These are phyloP conservation scores for Dolichomitus sp. DNA, from an alignment of 2,888 invertebrate species.

Conservation along the genomic window DNA sequence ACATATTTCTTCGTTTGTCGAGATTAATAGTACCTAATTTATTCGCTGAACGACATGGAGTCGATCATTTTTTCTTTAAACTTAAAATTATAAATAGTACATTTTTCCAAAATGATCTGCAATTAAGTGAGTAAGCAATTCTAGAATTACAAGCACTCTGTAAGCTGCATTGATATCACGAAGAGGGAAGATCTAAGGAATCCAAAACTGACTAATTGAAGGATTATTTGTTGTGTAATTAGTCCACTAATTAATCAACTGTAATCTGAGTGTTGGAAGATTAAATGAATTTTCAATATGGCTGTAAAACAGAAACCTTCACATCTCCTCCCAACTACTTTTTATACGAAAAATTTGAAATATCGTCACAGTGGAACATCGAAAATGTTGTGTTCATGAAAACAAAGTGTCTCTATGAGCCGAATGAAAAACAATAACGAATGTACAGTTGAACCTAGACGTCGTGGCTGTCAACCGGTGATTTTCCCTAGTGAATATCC, in stretches of 20 bases:
- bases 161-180: background rate
- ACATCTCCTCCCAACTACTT: too few species aligned
- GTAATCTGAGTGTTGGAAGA: background rate
- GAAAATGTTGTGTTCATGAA: too few species aligned
- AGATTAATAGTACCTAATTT: background rate
- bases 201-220: background rate
- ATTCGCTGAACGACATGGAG: background rate
- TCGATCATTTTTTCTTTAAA: too few species aligned
- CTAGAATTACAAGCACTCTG: background rate
- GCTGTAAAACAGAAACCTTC: too few species aligned
- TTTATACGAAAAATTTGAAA: too few species aligned
- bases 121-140: background rate
- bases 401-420: background rate
- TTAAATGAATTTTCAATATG: background rate
- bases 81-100: too few species aligned
- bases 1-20: background rate
- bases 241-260: background rate
- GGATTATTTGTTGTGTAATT: background rate
- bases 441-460: background rate
- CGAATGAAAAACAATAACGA: background rate
- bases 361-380: too few species aligned
- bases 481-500: constrained; percentile 34
- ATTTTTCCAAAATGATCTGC: too few species aligned
- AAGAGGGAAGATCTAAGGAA: background rate
- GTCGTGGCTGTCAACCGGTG: constrained; percentile 1